phyloP scores from a whole-genome alignment of 2,113 vertebrate genomes.

The Oceanites oceanicus region DNA sequence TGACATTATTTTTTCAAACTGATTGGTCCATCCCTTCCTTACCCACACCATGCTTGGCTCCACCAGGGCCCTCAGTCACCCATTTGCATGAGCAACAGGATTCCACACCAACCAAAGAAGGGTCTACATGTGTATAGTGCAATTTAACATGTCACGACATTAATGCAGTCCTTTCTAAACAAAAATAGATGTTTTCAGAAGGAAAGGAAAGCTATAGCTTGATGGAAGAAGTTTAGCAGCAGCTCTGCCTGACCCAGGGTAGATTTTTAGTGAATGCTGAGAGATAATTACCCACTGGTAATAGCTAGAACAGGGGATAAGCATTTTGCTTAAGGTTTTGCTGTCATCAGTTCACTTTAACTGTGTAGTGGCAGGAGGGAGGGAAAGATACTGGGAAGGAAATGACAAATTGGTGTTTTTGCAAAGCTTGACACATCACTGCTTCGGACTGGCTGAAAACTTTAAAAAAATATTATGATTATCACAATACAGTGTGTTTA shows the following conservation, averaged over 20 bases:
- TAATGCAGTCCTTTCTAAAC: not conserved
- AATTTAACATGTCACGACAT: not conserved
- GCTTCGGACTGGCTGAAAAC: conserved; percentile 20
- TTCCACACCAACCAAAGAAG: not conserved
- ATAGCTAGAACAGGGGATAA: not conserved
- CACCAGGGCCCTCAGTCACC: not conserved
- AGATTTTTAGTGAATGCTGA: not conserved
- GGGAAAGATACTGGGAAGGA: conserved; percentile 18
- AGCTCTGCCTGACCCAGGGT: not conserved
- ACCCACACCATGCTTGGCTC: not conserved
- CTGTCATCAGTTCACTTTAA: conserved; percentile 5
- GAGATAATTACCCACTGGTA: not conserved
- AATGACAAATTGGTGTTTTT: conserved; percentile 44
- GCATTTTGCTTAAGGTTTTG: not conserved
- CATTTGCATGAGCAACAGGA: not conserved
- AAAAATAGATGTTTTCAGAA: not conserved
- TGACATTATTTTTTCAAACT: not conserved
- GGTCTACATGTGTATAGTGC: not conserved
- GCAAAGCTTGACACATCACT: conserved; percentile 17
- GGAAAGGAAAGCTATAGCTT: not conserved
- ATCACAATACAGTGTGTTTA: conserved; percentile 16
- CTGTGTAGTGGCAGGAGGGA: not conserved
- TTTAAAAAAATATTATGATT: not conserved
- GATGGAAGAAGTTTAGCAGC: not conserved
- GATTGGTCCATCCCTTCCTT: not conserved